A percentile compares a stretch with the other conserved stretches of the same genome.
Evolutionary conservation across 2,797 vertebrate genomes (phyloP).

Genomic region (Gymnoscopelus braueri): DNA sequence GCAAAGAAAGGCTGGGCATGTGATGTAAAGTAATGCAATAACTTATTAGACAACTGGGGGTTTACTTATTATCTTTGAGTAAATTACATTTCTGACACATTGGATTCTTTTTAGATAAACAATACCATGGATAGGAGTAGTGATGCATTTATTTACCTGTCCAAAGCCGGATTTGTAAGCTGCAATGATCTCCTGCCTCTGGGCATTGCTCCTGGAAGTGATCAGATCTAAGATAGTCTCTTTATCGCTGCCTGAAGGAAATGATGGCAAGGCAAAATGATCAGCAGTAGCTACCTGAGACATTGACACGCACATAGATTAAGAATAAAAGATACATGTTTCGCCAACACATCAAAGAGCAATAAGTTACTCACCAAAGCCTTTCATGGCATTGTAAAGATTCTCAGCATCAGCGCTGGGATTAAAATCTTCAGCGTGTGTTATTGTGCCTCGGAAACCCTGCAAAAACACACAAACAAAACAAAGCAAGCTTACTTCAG

Average conservation of each 20-base stretch:
- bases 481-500: background rate
- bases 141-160: slow-evolving; percentile 81
- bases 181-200: slow-evolving; percentile 88
- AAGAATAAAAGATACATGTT: too few relatives aligned
- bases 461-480: slow-evolving; percentile 53
- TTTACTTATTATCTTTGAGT: background rate
- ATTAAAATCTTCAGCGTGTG: slow-evolving; percentile 85
- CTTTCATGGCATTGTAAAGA: slow-evolving; percentile 96
- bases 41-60: background rate
- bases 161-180: slow-evolving; percentile 93
- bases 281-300: background rate
- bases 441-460: slow-evolving; percentile 90
- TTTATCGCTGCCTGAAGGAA: slow-evolving; percentile 91
- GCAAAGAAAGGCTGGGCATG: too few relatives aligned
- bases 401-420: slow-evolving; percentile 87
- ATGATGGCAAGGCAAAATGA: slow-evolving; percentile 18
- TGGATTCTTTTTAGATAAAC: background rate
- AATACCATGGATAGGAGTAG: background rate
- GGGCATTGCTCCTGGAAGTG: slow-evolving; percentile 89
- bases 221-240: slow-evolving; percentile 93
- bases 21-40: background rate
- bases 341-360: background rate
- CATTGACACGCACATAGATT: background rate
- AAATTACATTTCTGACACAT: background rate
- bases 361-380: slow-evolving; percentile 85